Conservation (phyloP, 2,888 invertebrate genomes). For the Allophyes oxyacanthae region DNA sequence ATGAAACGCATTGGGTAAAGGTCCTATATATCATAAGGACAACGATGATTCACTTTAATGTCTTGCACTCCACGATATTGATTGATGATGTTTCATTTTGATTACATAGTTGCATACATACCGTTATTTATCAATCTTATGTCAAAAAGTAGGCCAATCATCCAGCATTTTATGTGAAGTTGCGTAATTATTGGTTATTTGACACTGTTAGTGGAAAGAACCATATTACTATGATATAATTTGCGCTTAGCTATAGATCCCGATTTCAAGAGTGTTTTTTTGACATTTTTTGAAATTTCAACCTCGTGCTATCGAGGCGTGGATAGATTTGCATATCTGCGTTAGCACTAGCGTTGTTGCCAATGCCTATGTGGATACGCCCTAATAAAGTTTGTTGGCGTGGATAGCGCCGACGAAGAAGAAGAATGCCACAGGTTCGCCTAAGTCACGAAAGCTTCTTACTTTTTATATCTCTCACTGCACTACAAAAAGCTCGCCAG, state of each 20-base stretch:
- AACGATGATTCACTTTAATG: constrained; percentile 49
- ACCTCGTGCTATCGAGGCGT: no score
- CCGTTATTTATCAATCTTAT: constrained; percentile 42
- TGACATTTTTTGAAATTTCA: no score
- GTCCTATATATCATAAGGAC: constrained; percentile 44
- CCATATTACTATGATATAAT: no score
- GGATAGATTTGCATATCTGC: no score
- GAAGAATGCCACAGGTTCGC: no score
- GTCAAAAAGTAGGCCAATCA: constrained; percentile 32
- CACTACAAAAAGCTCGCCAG: constrained; percentile 54
- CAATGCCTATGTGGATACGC: no score
- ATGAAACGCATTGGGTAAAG: constrained; percentile 36
- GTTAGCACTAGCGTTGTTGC: no score
- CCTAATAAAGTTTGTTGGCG: no score
- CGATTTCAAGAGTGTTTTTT: no score
- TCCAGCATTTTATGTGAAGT: constrained; percentile 25
- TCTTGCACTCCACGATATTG: constrained; percentile 27
- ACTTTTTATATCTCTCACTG: constrained; percentile 56
- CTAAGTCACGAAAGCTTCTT: constrained; percentile 39
- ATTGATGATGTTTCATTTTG: constrained; percentile 39
- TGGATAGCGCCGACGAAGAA: no score
- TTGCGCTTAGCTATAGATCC: no score
- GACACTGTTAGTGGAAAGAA: no score
- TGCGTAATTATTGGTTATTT: background rate
- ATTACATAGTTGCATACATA: constrained; percentile 33